Conservation (phyloP, 2,797 vertebrate species). For the Typhlichthys subterraneus region DNA sequence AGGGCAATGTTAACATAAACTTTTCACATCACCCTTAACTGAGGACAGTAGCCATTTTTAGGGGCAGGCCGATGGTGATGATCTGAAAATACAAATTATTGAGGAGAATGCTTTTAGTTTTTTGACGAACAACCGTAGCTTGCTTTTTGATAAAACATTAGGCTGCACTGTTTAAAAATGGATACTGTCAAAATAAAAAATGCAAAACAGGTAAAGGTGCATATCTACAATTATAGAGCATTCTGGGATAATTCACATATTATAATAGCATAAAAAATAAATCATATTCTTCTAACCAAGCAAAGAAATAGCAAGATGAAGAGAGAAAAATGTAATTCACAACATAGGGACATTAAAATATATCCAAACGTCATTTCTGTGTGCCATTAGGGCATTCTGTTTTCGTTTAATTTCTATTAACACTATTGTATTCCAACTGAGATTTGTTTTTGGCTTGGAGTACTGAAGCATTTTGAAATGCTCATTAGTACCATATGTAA, state of each 20-base stretch:
- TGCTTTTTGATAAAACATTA: slow-evolving; percentile 30
- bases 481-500: slow-evolving; percentile 83
- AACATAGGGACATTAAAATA: slow-evolving; percentile 74
- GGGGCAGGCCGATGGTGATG: slow-evolving; percentile 22
- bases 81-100: slow-evolving; percentile 31
- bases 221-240: slow-evolving; percentile 91
- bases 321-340: slow-evolving; percentile 68
- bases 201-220: slow-evolving; percentile 76
- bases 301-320: slow-evolving; percentile 79
- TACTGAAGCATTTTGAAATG: slow-evolving; percentile 86
- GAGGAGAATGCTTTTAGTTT: slow-evolving; percentile 7
- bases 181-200: slow-evolving; percentile 56
- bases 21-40: slow-evolving; percentile 52
- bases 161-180: slow-evolving; percentile 36
- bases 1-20: slow-evolving; percentile 35
- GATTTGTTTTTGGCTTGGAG: slow-evolving; percentile 86
- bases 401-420: slow-evolving; percentile 83
- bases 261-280: slow-evolving; percentile 71
- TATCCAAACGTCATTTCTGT: slow-evolving; percentile 76
- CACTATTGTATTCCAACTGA: slow-evolving; percentile 86
- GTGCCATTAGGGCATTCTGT: slow-evolving; percentile 84
- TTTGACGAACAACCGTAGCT: slow-evolving; percentile 3
- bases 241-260: slow-evolving; percentile 91
- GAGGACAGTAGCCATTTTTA: slow-evolving; percentile 41
- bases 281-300: slow-evolving; percentile 81